These are phyloP conservation scores for Sipha flava DNA, from an alignment of 1,140 invertebrate genomes.

Conservation along the genomic window DNA sequence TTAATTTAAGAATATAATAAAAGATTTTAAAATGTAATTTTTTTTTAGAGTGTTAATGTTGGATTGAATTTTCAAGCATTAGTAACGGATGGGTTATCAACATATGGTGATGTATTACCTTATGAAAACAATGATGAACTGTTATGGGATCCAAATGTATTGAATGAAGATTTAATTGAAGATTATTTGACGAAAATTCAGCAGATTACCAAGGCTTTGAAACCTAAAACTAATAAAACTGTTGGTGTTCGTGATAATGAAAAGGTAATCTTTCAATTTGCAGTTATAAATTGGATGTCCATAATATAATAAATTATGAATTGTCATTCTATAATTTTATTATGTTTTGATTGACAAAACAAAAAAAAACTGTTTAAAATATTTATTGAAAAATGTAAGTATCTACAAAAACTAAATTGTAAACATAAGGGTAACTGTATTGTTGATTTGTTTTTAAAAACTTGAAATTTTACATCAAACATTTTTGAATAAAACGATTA, in stretches of 20 bases:
- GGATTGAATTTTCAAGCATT: slow-evolving; percentile 87
- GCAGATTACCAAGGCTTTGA: slow-evolving; percentile 53
- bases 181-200: slow-evolving; percentile 68
- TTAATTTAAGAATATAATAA: background rate
- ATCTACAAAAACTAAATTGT: no score
- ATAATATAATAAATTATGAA: no score
- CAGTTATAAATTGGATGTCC: no score
- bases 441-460: no score
- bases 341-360: background rate
- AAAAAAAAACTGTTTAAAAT: no score
- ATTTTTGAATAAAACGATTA: no score
- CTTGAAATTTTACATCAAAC: no score
- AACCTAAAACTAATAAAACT: slow-evolving; percentile 44
- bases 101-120: slow-evolving; percentile 77
- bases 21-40: slow-evolving; percentile 47
- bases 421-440: no score
- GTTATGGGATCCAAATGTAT: slow-evolving; percentile 77
- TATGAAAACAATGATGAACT: slow-evolving; percentile 96
- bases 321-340: no score
- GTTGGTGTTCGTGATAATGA: slow-evolving; percentile 51
- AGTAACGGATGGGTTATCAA: slow-evolving; percentile 80
- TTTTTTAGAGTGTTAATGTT: slow-evolving; percentile 77
- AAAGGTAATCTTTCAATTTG: background rate
- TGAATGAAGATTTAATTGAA: slow-evolving; percentile 66
- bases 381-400: no score